Base-by-base conservation (phyloP, 2,888 invertebrate species). In the Drosophila quasianomalipes region DNA sequence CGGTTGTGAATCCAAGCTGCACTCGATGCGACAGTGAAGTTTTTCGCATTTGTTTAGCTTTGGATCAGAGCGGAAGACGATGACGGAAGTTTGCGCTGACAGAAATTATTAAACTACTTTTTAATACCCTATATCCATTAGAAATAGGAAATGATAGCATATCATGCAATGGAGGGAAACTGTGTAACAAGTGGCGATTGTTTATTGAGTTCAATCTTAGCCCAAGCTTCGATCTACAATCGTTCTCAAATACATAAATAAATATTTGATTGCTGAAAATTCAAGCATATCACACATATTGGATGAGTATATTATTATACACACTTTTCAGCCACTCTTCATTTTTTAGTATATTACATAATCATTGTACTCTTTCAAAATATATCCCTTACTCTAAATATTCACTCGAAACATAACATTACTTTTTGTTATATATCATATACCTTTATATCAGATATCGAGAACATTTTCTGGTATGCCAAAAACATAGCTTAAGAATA, bases 81-180 rank as follows among this genome's bases (percentile, higher is more conserved):
- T 71, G 76, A 79, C 83, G 89, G 89, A 84, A 86, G 85, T 86
- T 86, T 71, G 60, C 62, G 60, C 66, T 73, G 58, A 77, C 79
- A 64, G 26, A 59, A 71, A 68, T 58, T 64, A 52, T 51, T 55
- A 35, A 47, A 31, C 35, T 44, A 22, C 63, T 53, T 54, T 49
- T 49, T 49, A 16, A 26, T 35, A 44, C 51, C 44, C 52, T 44
- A 28, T 5, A 19, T 6, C 3, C 6, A 31, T 10, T 41, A 16
- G 22, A 12, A 31, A 22, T 30, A 44, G 31, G 22, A 41, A 58
- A 47, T 41, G 39, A 19, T 12, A n/a, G n/a, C 14, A 7, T 41
- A 41, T 4, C 14, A 41, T 14, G 37, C 7, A 57, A 28, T 16
- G 28, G 9, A 30, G 39, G 5, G 16, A 16, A 35, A 22, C 16